A percentile compares a stretch with the other conserved stretches of the same genome.
These are phyloP conservation scores for Acleris laterana DNA, from an alignment of 2,888 invertebrate species.

Conservation along the genomic window DNA sequence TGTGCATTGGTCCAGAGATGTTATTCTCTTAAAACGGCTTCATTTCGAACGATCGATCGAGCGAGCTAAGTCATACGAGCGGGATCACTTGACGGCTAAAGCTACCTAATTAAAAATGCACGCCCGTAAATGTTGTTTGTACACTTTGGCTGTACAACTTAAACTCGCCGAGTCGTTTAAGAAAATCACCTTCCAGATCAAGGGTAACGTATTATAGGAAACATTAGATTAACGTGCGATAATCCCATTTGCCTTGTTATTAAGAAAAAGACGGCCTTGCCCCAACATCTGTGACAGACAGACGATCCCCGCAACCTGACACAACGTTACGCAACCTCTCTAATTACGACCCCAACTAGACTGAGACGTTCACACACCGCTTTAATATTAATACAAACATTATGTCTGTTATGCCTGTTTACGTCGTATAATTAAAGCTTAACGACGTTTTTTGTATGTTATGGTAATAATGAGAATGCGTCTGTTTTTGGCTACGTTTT, in stretches of 20 bases:
- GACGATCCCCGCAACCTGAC: constrained; percentile 44
- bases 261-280: constrained; percentile 1
- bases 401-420: constrained; percentile 31
- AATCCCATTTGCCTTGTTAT: background rate
- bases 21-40: too few relatives aligned
- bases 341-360: constrained; percentile 66
- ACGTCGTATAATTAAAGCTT: constrained; percentile 21
- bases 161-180: too few relatives aligned
- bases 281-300: constrained; percentile 17
- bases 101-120: too few relatives aligned
- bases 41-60: too few relatives aligned
- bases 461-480: constrained; percentile 17
- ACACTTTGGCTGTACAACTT: too few relatives aligned
- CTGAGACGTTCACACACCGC: constrained; percentile 67
- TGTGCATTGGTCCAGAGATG: too few relatives aligned
- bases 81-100: too few relatives aligned
- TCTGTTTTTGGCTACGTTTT: background rate
- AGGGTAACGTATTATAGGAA: too few relatives aligned
- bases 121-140: too few relatives aligned
- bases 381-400: constrained; percentile 25
- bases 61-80: too few relatives aligned
- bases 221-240: too few relatives aligned
- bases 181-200: too few relatives aligned
- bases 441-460: constrained; percentile 20
- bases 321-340: constrained; percentile 54